phyloP scores from a whole-genome alignment of 2,888 invertebrate species.

The Plagodis dolabraria region DNA sequence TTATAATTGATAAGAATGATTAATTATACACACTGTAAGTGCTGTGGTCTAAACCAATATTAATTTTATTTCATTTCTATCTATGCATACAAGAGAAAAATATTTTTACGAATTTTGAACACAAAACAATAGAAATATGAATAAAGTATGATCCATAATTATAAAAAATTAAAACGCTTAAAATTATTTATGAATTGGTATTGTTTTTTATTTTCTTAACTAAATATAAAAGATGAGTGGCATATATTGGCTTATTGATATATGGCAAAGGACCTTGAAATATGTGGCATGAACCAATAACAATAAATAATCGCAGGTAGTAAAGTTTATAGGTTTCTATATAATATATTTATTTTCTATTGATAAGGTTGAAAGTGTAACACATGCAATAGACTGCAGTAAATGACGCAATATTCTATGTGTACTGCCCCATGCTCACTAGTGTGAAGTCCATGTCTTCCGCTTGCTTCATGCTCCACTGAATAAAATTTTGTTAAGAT shows the following conservation, averaged over 20 bases:
- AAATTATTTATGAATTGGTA: not conserved
- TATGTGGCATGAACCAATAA: not conserved
- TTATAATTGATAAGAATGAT: constrained; percentile 6
- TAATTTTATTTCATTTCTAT: not conserved
- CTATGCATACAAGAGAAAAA: constrained; percentile 3
- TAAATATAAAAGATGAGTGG: too few relatives aligned
- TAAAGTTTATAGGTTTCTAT: constrained; percentile 8
- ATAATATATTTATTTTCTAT: constrained; percentile 1
- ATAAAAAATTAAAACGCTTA: constrained; percentile 7
- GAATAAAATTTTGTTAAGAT: too few relatives aligned
- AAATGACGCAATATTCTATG: too few relatives aligned
- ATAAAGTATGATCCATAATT: constrained; percentile 2
- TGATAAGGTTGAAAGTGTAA: not conserved
- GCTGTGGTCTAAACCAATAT: not conserved
- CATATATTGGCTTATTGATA: too few relatives aligned
- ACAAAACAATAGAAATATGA: constrained; percentile 3
- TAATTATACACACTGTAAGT: not conserved
- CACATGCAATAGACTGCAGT: not conserved
- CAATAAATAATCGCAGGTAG: not conserved
- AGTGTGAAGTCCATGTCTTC: too few relatives aligned
- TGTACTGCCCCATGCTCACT: too few relatives aligned
- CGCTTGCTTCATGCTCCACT: too few relatives aligned
- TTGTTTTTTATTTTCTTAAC: not conserved
- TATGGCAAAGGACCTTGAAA: not conserved
- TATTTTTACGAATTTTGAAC: not conserved